These are phyloP conservation scores for Zaprionus ornatus DNA, from an alignment of 1,140 invertebrate species.

Conservation along the genomic window DNA sequence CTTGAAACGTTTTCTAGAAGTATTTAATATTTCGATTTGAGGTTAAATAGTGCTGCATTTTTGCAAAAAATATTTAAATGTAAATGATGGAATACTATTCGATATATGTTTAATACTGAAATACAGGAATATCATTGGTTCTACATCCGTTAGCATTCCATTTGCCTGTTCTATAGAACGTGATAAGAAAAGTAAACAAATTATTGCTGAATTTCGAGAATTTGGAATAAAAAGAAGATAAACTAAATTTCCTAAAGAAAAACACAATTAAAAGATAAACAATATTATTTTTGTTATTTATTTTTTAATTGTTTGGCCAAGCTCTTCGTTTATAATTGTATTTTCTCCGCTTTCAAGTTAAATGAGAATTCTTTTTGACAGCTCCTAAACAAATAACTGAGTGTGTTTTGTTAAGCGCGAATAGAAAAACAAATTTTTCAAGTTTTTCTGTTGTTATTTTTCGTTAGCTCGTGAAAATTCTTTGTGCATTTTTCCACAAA, in stretches of 20 bases:
- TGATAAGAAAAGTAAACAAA: too few relatives aligned
- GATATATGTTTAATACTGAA: neutral
- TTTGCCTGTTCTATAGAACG: too few relatives aligned
- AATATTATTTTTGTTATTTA: neutral
- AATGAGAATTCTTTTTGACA: neutral
- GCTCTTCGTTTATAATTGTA: neutral
- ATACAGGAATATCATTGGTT: too few relatives aligned
- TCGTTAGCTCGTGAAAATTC: neutral
- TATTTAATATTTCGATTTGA: neutral
- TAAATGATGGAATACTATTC: too few relatives aligned
- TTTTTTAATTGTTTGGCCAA: neutral
- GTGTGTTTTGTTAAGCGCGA: neutral
- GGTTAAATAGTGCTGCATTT: neutral
- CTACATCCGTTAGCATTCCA: too few relatives aligned
- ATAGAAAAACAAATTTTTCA: too few relatives aligned
- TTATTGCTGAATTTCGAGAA: too few relatives aligned
- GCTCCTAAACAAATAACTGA: neutral
- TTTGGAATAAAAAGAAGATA: too few relatives aligned
- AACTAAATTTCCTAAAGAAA: neutral
- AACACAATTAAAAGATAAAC: neutral
- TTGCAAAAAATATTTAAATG: neutral
- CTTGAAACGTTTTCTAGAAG: too few relatives aligned
- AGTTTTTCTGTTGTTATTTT: neutral
- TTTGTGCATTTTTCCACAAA: neutral
- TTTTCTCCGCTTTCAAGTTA: neutral